Evolutionary conservation across 1,140 invertebrate species (phyloP), one percentile per base, ranked within the genome.

Genomic region (Dermatophagoides farinae): DNA sequence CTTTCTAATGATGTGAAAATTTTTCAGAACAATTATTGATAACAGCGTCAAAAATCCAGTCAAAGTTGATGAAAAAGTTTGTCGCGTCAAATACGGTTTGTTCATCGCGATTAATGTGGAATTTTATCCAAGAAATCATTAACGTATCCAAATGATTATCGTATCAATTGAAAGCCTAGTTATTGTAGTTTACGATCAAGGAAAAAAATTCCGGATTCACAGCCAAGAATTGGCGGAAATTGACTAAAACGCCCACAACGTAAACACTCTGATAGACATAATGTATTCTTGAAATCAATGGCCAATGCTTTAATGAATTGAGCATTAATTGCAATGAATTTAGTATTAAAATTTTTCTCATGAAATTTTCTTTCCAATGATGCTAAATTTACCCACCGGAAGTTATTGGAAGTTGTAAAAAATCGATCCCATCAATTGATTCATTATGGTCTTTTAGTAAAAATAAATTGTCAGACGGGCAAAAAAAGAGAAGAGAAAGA

Each of bases 261-360:
- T 23, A 55, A 44, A 23, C 38, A 55, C 53, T 55, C 53, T 20
- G 53, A 55, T 55, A 55, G 53, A 38, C 53, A 1, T 55, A 55
- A 55, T 55, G 53, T 39, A 23, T 55, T 55, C 18, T 8, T 52
- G 50, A 39, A 16, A 16, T 43, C 41, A 16, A 43, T 43, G 41
- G n/a, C 1, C 41, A 18, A 31, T 31, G 8, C 31, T 31, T 31
- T 31, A 8, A 2, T 31, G 31, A 31, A 31, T 31, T 31, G 1
- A 2, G 4, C 1, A 43, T 43, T 10, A 18, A 18, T 43, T 5
- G 4, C 10, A 43, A 4, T 18, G 41, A 16, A 43, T 43, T 18
- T 16, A 43, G n/a, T 43, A 18, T 43, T 43, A 43, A 43, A 16
- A 43, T 43, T 20, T 44, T 16, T 16, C 43, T 44, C 14, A 16